Base-by-base conservation (phyloP, 2,888 invertebrate genomes). In the Pristionchus arcanus region DNA sequence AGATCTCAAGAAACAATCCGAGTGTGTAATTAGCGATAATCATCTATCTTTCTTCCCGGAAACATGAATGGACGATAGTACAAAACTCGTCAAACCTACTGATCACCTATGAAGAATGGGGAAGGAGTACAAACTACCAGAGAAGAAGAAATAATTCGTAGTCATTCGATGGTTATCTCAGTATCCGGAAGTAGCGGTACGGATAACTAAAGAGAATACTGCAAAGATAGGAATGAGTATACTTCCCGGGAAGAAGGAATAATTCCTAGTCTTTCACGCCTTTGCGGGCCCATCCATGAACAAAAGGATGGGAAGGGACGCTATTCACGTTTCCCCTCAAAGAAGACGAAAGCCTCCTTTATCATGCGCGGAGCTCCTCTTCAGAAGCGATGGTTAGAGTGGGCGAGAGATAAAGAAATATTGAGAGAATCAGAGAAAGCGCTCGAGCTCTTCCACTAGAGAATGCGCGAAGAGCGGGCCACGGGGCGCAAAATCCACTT, bases 21-120 rank as follows among this genome's bases (percentile, higher is more conserved):
- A 74, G 74, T 37, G 74, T 34, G 34, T 19, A 74, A 74, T 74
- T 34, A 34, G 74, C 31, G 74, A 74, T 37, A 34, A 74, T 74
- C 34, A 71, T 71, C 66, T 25, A 68, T 28, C 68, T 68, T 15
- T 68, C 19, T 4, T 59, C 59, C 5, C 59, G 42, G 42, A 49
- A 49, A 49, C 42, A 49, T 49, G 42, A 49, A 13, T 49, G 13
- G 9, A 49, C 11, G 42, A 49, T 49, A 9, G 11, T 13, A 49
- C 5, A 49, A 11, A 49, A 49, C 42, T 49, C n/a, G n/a, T n/a
- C n/a, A n/a, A n/a, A n/a, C n/a, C n/a, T n/a, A n/a, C n/a, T n/a
- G n/a, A n/a, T n/a, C n/a, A n/a, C n/a, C n/a, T n/a, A n/a, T n/a
- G n/a, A n/a, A n/a, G n/a, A n/a, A n/a, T n/a, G n/a, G n/a, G n/a